phyloP scores from a whole-genome alignment of 2,888 invertebrate species.

The Neoscelio sp. region DNA sequence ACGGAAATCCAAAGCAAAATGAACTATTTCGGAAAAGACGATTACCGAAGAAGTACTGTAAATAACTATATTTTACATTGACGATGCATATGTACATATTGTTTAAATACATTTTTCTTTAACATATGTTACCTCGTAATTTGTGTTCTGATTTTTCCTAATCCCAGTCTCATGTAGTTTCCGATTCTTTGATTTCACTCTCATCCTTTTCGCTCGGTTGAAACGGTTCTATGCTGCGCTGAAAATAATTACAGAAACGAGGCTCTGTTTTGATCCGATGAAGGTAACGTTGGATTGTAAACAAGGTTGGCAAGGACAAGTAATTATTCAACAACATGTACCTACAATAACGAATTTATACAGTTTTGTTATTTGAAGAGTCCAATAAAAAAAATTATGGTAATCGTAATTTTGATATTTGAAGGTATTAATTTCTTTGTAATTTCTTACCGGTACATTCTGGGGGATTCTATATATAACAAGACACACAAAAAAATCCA shows the following conservation, averaged over 20 bases:
- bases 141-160: constrained; percentile 7
- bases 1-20: not conserved
- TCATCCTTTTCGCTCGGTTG: constrained; percentile 65
- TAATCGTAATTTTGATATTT: no score
- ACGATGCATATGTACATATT: constrained; percentile 44
- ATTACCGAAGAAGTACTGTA: constrained; percentile 42
- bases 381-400: not conserved
- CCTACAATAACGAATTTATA: constrained; percentile 59
- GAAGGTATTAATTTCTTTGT: no score
- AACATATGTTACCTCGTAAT: constrained; percentile 20
- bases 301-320: constrained; percentile 73
- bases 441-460: constrained; percentile 74
- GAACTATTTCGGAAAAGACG: no score
- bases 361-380: not conserved
- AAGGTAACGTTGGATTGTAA: constrained; percentile 72
- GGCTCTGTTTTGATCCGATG: constrained; percentile 74
- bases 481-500: constrained; percentile 76
- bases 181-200: constrained; percentile 58
- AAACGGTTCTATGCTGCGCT: constrained; percentile 74
- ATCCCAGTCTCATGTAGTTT: constrained; percentile 57
- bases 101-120: constrained; percentile 40
- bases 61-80: constrained; percentile 49
- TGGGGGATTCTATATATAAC: constrained; percentile 74
- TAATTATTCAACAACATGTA: constrained; percentile 73
- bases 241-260: constrained; percentile 74